These are phyloP conservation scores for Gadus macrocephalus DNA, from an alignment of 2,113 vertebrate species.

Conservation along the genomic window DNA sequence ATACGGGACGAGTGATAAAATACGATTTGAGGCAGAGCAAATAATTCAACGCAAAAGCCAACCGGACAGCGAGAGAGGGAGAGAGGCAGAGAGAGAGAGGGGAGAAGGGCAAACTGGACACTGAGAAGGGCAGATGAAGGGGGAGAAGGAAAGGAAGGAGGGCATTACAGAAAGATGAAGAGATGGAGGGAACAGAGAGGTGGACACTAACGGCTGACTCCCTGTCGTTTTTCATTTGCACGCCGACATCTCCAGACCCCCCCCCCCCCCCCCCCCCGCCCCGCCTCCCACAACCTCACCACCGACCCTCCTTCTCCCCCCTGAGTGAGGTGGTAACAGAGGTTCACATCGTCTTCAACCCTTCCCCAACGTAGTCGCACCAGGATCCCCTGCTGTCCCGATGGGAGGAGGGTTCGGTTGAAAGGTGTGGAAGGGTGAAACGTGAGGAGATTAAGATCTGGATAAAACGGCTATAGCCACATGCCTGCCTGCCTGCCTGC, in stretches of 20 bases:
- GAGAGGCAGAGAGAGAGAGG: not conserved
- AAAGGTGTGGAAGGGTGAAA: not conserved
- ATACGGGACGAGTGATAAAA: not conserved
- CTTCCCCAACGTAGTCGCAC: not conserved
- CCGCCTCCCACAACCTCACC: not conserved
- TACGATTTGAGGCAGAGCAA: not conserved
- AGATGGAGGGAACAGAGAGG: too few relatives aligned
- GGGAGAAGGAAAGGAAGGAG: not conserved
- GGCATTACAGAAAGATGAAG: too few relatives aligned
- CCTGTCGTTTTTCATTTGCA: too few relatives aligned
- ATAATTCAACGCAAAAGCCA: too few relatives aligned
- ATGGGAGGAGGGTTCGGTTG: not conserved
- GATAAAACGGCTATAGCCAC: not conserved
- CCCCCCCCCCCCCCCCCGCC: too few relatives aligned
- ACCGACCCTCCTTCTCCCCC: not conserved
- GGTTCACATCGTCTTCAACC: not conserved
- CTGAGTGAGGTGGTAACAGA: too few relatives aligned
- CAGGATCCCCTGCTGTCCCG: not conserved
- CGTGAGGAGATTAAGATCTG: not conserved
- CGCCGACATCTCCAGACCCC: too few relatives aligned
- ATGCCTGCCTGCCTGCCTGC: not conserved
- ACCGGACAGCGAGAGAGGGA: not conserved
- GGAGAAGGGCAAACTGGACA: not conserved
- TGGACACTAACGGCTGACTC: too few relatives aligned
- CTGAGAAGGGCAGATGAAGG: not conserved